A percentile compares a stretch with the other conserved stretches of the same genome.
phyloP scores from a whole-genome alignment of 2,797 vertebrate species.

The Sebastes trivittatus region DNA sequence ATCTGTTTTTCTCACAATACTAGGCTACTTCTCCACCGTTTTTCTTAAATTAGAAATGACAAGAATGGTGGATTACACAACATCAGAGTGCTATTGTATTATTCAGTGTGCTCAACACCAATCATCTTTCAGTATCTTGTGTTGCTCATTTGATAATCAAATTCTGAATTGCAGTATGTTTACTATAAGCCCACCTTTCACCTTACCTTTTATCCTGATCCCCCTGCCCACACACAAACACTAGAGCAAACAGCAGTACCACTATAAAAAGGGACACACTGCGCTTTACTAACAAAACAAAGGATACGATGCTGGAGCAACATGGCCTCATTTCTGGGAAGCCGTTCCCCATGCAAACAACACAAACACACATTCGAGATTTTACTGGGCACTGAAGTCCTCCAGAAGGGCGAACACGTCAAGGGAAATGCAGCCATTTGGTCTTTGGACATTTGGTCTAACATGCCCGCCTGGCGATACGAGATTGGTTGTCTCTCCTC shows the following conservation, averaged over 20 bases:
- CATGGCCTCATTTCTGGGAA: constrained; percentile 1
- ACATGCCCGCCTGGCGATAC: constrained; percentile 1
- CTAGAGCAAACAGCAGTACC: constrained; percentile 9
- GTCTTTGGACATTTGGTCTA: constrained; percentile 8
- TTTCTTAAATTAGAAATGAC: background rate
- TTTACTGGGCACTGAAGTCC: background rate
- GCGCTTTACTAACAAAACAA: constrained; percentile 7
- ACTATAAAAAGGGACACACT: background rate
- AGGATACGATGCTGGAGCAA: background rate
- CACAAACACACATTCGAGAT: background rate
- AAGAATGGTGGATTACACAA: background rate
- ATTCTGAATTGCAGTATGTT: background rate
- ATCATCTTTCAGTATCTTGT: background rate
- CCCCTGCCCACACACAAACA: background rate
- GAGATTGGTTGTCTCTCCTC: constrained; percentile 22
- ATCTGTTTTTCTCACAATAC: background rate
- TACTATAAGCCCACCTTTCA: background rate
- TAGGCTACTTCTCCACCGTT: background rate
- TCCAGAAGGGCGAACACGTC: background rate
- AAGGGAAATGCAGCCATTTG: constrained; percentile 11
- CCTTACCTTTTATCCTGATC: background rate
- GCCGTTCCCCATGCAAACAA: background rate
- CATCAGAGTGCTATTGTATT: background rate
- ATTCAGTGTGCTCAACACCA: background rate
- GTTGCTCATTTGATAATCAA: constrained; percentile 2